Evolutionary conservation across 2,113 vertebrate genomes (phyloP).

Genomic region (Rhodinocichla rosea): DNA sequence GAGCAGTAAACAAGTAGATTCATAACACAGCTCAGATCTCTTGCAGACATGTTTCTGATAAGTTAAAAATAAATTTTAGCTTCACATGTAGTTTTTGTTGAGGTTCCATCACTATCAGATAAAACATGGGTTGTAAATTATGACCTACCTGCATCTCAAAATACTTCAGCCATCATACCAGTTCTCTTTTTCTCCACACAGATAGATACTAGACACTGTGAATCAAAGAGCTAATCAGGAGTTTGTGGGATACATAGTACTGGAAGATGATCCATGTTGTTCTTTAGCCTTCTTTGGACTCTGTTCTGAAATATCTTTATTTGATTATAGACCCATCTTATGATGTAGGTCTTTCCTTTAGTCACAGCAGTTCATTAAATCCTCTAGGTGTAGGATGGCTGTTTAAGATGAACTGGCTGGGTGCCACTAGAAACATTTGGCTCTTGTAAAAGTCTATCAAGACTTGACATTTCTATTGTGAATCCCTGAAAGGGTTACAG

Average conservation of each 20-base stretch:
- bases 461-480: neutral
- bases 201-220: neutral
- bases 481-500: neutral
- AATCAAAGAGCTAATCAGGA: neutral
- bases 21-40: neutral
- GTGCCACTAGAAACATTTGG: neutral
- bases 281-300: neutral
- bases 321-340: neutral
- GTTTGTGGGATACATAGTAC: neutral
- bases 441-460: neutral
- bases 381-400: neutral
- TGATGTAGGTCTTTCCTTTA: neutral
- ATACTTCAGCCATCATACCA: neutral
- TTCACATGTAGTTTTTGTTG: rapidly evolving
- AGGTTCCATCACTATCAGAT: neutral
- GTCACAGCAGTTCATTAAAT: neutral
- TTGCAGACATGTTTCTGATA: neutral
- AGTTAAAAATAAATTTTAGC: neutral
- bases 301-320: neutral
- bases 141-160: neutral
- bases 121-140: neutral
- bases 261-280: neutral
- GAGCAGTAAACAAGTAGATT: neutral
- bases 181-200: neutral
- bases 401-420: neutral